Evolutionary conservation across 2,888 invertebrate genomes (phyloP).

Genomic region (Lordiphosa fenestrarum): DNA sequence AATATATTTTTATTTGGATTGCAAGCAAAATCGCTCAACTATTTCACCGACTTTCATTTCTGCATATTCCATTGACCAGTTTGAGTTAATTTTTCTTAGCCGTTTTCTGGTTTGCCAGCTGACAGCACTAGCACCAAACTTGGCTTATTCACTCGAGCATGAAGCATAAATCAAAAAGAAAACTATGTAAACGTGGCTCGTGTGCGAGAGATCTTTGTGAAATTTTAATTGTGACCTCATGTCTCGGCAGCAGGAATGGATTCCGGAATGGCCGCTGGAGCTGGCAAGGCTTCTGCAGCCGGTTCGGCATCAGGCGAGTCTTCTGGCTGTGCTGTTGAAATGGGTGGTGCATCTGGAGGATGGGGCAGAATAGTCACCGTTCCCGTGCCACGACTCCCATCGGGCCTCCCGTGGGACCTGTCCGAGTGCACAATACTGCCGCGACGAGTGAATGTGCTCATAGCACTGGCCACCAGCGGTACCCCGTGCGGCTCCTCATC

Average conservation of each 20-base stretch:
- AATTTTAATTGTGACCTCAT: slow-evolving; percentile 21
- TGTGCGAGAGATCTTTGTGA: slow-evolving; percentile 27
- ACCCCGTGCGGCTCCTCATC: neutral
- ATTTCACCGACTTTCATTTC: no score
- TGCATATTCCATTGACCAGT: no score
- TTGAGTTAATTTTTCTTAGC: slow-evolving; percentile 4
- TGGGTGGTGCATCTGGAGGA: neutral
- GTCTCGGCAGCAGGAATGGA: neutral
- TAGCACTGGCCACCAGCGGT: neutral
- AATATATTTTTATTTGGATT: no score
- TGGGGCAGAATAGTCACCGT: no score
- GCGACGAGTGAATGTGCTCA: no score
- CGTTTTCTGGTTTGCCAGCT: neutral
- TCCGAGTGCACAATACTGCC: neutral
- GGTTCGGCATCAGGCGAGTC: neutral
- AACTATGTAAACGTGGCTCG: slow-evolving; percentile 57
- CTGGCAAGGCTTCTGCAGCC: neutral
- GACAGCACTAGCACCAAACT: slow-evolving; percentile 13
- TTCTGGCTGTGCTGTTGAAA: neutral
- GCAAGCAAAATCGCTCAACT: no score
- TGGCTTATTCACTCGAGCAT: slow-evolving; percentile 56
- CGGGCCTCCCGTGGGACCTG: neutral
- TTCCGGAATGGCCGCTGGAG: neutral
- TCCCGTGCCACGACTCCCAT: neutral
- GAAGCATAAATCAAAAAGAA: slow-evolving; percentile 59